Conservation (phyloP, 1,140 invertebrate species). For the Lepidostoma basale region DNA sequence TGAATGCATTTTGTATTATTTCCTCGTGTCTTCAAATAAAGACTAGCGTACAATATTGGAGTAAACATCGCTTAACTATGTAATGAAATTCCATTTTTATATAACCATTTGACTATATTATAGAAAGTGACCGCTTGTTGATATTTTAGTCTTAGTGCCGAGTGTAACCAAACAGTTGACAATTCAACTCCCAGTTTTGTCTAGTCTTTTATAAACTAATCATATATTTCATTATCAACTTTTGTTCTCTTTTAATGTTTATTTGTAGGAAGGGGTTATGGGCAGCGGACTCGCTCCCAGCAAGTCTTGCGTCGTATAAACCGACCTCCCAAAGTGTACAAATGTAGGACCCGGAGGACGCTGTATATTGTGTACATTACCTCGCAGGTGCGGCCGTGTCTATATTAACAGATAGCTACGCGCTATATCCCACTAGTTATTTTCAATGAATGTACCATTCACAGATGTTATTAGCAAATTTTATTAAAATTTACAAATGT, state of each 20-base stretch:
- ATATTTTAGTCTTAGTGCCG: slow-evolving; percentile 35
- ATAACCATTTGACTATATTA: slow-evolving; percentile 18
- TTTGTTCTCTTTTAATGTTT: slow-evolving; percentile 28
- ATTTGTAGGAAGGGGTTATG: neutral
- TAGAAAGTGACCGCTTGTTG: slow-evolving; percentile 34
- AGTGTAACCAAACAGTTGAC: slow-evolving; percentile 42
- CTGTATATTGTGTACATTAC: too few relatives aligned
- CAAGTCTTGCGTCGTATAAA: too few relatives aligned
- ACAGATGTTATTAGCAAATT: too few relatives aligned
- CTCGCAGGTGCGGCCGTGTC: too few relatives aligned
- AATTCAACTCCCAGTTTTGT: slow-evolving; percentile 43
- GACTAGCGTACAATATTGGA: slow-evolving; percentile 27
- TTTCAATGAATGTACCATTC: too few relatives aligned
- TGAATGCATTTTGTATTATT: slow-evolving; percentile 18
- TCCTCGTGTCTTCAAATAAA: slow-evolving; percentile 22
- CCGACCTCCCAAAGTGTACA: too few relatives aligned
- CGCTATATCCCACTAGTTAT: too few relatives aligned
- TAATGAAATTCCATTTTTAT: slow-evolving; percentile 32
- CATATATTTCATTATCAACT: slow-evolving; percentile 19
- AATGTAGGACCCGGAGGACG: too few relatives aligned
- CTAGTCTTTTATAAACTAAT: slow-evolving; percentile 44
- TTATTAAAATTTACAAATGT: too few relatives aligned
- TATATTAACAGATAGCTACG: too few relatives aligned
- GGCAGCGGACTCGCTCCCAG: too few relatives aligned
- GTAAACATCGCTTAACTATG: slow-evolving; percentile 19